Percentiles rank a stretch among this genome's conserved stretches.
phyloP scores from a whole-genome alignment of 2,888 invertebrate species.

The Calliopum simillimum region DNA sequence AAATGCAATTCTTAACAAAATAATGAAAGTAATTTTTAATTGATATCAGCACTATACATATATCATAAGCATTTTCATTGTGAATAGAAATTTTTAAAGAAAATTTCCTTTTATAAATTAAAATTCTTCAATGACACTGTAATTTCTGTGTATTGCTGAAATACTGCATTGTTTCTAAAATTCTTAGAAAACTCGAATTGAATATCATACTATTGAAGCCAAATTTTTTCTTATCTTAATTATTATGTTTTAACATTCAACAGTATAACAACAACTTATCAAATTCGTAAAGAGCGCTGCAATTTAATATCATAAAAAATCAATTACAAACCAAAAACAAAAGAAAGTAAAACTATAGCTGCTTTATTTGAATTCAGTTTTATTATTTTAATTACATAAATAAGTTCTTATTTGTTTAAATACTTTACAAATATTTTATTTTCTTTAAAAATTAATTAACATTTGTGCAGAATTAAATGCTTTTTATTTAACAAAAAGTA shows the following conservation, averaged over 20 bases:
- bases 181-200: not conserved
- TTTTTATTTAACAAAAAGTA: constrained; percentile 15
- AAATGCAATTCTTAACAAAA: no score
- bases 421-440: constrained; percentile 18
- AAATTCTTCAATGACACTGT: no score
- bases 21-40: no score
- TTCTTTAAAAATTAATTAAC: constrained; percentile 16
- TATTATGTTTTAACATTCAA: no score
- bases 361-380: constrained; percentile 31
- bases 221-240: no score
- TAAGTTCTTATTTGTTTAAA: no score
- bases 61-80: no score
- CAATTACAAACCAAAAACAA: constrained; percentile 28
- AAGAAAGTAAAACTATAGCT: constrained; percentile 38
- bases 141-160: not conserved
- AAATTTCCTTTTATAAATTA: no score
- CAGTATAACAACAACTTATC: not conserved
- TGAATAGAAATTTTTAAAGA: no score
- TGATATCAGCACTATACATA: no score
- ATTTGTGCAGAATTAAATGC: constrained; percentile 10
- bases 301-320: constrained; percentile 33
- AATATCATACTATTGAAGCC: no score
- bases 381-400: constrained; percentile 10
- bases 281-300: constrained; percentile 37
- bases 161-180: constrained; percentile 4